These are phyloP conservation scores for Dascillus cervinus DNA, from an alignment of 2,888 invertebrate species.

Conservation along the genomic window DNA sequence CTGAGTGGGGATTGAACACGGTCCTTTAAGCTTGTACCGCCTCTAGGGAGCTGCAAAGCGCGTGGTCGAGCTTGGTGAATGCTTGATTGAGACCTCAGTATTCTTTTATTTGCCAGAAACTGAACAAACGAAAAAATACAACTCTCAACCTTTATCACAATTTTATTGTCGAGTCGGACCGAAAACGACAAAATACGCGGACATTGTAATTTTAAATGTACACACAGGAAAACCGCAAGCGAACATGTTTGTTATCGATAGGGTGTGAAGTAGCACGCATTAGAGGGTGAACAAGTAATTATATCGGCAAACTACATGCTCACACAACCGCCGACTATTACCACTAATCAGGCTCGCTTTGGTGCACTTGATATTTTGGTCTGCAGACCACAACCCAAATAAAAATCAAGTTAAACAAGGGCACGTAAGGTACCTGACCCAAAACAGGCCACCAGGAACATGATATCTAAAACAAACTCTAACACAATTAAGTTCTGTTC, in stretches of 20 bases:
- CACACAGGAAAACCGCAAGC: constrained; percentile 6
- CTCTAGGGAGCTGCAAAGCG: constrained; percentile 13
- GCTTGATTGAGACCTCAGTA: constrained; percentile 21
- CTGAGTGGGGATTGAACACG: constrained; percentile 14
- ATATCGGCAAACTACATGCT: constrained; percentile 22
- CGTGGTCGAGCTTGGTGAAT: constrained; percentile 22
- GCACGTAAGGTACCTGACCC: no score
- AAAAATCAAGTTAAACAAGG: no score
- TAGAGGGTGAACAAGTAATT: constrained; percentile 18
- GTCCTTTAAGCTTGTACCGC: constrained; percentile 14
- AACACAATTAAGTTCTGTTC: no score
- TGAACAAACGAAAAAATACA: constrained; percentile 4
- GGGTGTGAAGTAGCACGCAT: constrained; percentile 14
- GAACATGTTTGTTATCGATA: constrained; percentile 11
- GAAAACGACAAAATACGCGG: no score
- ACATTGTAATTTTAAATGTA: no score
- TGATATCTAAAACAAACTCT: no score
- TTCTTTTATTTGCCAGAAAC: constrained; percentile 9
- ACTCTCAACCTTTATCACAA: not conserved
- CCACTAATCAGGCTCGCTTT: no score
- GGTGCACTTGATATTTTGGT: no score
- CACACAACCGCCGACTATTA: constrained; percentile 13
- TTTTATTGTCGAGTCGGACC: no score
- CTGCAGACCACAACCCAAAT: no score
- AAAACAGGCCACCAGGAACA: no score